Conservation (phyloP, 2,113 vertebrate genomes). For the Todiramphus saurophagus region DNA sequence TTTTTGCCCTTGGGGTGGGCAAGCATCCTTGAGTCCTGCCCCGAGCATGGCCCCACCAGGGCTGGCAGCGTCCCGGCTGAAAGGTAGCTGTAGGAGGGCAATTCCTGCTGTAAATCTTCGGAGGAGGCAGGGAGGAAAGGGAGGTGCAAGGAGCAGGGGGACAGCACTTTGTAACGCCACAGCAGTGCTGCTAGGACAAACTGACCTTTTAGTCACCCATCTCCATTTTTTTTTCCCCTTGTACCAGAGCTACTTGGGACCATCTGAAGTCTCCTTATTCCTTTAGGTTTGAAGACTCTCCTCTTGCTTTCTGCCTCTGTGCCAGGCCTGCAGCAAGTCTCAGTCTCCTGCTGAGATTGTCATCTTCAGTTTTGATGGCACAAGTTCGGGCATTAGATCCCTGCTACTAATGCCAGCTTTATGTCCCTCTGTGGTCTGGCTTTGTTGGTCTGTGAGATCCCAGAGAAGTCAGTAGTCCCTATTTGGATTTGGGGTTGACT, state of each 20-base stretch:
- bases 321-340: not conserved
- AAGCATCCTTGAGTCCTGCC: not conserved
- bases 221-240: not conserved
- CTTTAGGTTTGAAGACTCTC: not conserved
- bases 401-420: not conserved
- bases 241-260: not conserved
- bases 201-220: not conserved
- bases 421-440: not conserved
- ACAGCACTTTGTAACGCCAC: accelerated
- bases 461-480: not conserved
- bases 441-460: not conserved
- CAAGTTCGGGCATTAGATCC: not conserved
- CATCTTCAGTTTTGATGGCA: not conserved
- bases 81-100: accelerated
- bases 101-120: not conserved
- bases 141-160: not conserved
- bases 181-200: not conserved
- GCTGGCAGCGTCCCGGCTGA: not conserved
- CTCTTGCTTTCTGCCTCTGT: not conserved
- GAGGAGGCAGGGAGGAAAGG: constrained; percentile 14
- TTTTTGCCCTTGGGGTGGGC: not conserved
- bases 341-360: not conserved
- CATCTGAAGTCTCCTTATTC: not conserved
- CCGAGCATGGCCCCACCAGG: accelerated
- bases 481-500: not conserved